Base-by-base conservation (phyloP, 2,888 invertebrate species). In the Dynastes grantii region DNA sequence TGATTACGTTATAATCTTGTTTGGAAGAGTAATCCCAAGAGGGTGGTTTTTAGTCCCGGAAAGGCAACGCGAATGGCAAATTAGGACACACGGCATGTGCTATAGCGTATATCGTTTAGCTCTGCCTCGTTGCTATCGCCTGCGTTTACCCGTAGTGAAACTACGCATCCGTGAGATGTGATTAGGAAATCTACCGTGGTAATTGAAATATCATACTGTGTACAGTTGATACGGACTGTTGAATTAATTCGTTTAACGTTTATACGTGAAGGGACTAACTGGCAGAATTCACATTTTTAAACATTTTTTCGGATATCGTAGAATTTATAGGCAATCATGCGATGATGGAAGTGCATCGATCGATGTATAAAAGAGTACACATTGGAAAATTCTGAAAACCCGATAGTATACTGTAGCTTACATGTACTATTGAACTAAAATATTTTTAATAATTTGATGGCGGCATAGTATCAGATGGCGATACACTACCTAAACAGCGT, bases 101-200 rank as follows among this genome's bases (percentile, higher is more conserved):
- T 53, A 70, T 53, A 29, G 51, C 27, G 68, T 27, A 51, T 70
- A 51, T 70, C 68, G 53, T 16, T 53, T 53, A 53, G 53, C 16
- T 53, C 53, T 53, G 53, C n/a, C 53, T 53, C 53, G 53, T 51
- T 29, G 49, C 68, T 70, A 53, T 70, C 51, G 76, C 29, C 78
- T 75, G 81, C 81, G 82, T 80, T 82, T 83, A 80, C 81, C 84
- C 81, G 84, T 82, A 83, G 82, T 81, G 81, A 80, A 83, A 83
- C 82, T 86, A 86, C 82, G 85, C 86, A 87, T 81, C 85, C 87
- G 87, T 86, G 85, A 87, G 87, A 88, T 87, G 82, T 86, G 87
- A 87, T 88, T 88, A 88, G 86, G 81, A 87, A 88, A 87, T 87
- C 87, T 87, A 85, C 85, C 85, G 88, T 86, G 87, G 88, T 87